These are phyloP conservation scores for Artibeus jamaicensis DNA, from an alignment of 2,797 vertebrate species.

Conservation along the genomic window DNA sequence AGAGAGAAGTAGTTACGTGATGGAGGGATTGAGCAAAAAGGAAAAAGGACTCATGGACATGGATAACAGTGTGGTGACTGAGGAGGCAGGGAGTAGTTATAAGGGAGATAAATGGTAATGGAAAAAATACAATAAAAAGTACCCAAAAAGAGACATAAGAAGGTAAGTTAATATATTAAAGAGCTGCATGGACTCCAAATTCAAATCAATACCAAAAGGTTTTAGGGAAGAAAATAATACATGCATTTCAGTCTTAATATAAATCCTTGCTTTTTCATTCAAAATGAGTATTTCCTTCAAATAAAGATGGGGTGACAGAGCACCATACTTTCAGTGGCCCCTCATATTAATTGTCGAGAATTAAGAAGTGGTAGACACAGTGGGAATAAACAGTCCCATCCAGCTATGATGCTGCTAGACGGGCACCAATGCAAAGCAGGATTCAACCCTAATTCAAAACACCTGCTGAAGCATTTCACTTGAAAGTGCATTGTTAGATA, in stretches of 20 bases:
- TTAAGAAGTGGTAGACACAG: not conserved
- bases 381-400: not conserved
- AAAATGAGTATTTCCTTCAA: not conserved
- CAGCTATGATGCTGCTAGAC: not conserved
- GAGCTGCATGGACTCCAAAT: not conserved
- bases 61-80: not conserved
- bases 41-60: not conserved
- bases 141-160: not conserved
- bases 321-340: not conserved
- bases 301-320: not conserved
- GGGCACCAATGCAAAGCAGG: not conserved
- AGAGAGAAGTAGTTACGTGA: not conserved
- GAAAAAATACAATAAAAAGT: not conserved
- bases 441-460: not conserved
- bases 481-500: not conserved
- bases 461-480: not conserved
- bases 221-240: not conserved
- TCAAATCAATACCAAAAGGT: not conserved
- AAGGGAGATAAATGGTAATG: not conserved
- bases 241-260: not conserved
- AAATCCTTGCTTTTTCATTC: not conserved
- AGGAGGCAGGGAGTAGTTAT: not conserved
- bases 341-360: not conserved
- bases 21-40: not conserved
- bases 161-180: not conserved